Evolutionary conservation across 2,113 vertebrate species (phyloP).

Genomic region (Etheostoma cragini): DNA sequence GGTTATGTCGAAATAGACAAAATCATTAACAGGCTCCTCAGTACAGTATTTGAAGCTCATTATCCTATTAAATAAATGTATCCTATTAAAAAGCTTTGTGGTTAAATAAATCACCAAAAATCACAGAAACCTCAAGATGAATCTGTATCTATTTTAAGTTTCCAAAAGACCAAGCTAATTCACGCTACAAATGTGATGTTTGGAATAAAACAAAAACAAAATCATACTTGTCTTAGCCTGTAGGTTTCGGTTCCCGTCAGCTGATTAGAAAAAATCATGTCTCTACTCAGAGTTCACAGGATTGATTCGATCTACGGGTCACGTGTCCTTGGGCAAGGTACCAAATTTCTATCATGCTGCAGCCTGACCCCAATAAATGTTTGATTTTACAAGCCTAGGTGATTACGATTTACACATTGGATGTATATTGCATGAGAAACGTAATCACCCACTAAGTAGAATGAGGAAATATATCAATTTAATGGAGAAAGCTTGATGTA

Average conservation of each 20-base stretch:
- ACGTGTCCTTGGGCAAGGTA: conserved; percentile 55
- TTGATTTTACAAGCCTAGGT: conserved; percentile 57
- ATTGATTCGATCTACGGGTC: conserved; percentile 45
- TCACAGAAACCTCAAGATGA: neutral
- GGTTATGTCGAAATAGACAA: conserved; percentile 3
- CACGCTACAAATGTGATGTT: neutral
- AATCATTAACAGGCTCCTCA: neutral
- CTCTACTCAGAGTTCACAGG: conserved; percentile 9
- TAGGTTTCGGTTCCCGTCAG: neutral
- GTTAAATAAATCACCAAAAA: neutral
- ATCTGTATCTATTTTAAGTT: neutral
- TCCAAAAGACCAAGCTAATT: neutral
- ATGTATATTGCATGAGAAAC: conserved; percentile 3
- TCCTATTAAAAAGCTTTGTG: neutral
- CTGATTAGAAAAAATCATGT: conserved; percentile 19
- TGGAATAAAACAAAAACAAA: neutral
- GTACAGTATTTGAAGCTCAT: neutral
- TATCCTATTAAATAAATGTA: neutral
- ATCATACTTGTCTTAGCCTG: neutral
- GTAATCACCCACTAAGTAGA: conserved; percentile 33
- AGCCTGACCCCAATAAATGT: conserved; percentile 51
- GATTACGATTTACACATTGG: conserved; percentile 43
- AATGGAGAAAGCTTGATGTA: conserved; percentile 48
- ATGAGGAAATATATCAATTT: conserved; percentile 51
- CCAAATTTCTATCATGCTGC: conserved; percentile 27